Evolutionary conservation across 1,140 invertebrate species (phyloP).

Genomic region (Platorchestia sp.): DNA sequence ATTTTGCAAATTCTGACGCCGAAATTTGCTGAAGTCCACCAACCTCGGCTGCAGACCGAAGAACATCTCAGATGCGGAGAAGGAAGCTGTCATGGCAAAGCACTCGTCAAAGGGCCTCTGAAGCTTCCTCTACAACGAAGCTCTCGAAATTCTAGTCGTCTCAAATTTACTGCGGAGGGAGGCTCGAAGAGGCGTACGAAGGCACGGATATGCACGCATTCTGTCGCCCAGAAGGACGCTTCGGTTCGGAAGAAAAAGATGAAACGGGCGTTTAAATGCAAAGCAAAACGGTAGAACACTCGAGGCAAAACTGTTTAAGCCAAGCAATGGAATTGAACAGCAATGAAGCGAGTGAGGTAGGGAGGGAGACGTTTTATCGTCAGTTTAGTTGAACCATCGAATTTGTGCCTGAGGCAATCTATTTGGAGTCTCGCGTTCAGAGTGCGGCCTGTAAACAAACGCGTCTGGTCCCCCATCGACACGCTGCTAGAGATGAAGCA

Average conservation of each 20-base stretch:
- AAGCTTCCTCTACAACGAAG: neutral
- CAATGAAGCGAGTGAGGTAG: neutral
- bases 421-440: constrained; percentile 39
- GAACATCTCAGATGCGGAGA: neutral
- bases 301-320: neutral
- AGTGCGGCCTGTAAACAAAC: constrained; percentile 48
- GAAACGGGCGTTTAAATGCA: neutral
- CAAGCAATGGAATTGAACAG: neutral
- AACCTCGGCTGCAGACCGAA: neutral
- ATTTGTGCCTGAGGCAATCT: constrained; percentile 46
- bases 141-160: constrained; percentile 18
- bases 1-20: neutral
- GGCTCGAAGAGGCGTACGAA: neutral
- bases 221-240: neutral
- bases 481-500: constrained; percentile 37
- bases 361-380: neutral
- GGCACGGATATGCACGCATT: constrained; percentile 17
- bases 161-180: constrained; percentile 8
- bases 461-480: constrained; percentile 12
- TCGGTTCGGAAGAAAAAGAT: neutral
- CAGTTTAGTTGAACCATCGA: constrained; percentile 42
- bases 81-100: constrained; percentile 33
- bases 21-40: neutral
- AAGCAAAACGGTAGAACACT: neutral
- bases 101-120: constrained; percentile 29